These are phyloP conservation scores for Amblyopsis rosae DNA, from an alignment of 2,113 vertebrate genomes.

Conservation along the genomic window DNA sequence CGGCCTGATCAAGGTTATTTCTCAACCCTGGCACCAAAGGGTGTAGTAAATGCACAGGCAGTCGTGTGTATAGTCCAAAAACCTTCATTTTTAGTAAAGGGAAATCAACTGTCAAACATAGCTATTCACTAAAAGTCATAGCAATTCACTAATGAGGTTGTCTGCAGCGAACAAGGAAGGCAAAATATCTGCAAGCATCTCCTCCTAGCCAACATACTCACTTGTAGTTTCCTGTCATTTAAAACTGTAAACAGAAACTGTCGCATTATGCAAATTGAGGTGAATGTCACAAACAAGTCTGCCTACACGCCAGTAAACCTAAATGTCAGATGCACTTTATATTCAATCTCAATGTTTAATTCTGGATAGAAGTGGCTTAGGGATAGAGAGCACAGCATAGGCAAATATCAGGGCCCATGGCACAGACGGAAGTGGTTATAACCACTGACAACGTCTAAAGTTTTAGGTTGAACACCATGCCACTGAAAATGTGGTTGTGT, in stretches of 20 bases:
- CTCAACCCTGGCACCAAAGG: too few relatives aligned
- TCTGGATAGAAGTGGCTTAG: neutral
- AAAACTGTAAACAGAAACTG: slow-evolving; percentile 12
- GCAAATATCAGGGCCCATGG: neutral
- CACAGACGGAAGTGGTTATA: slow-evolving; percentile 55
- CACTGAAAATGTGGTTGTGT: slow-evolving; percentile 10
- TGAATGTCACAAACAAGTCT: neutral
- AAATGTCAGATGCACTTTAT: too few relatives aligned
- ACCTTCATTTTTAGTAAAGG: too few relatives aligned
- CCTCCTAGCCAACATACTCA: slow-evolving; percentile 12
- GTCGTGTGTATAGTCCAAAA: too few relatives aligned
- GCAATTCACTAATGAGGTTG: too few relatives aligned
- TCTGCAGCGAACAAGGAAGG: neutral
- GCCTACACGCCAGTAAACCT: too few relatives aligned
- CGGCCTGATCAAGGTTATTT: too few relatives aligned
- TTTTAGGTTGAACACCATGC: slow-evolving; percentile 10
- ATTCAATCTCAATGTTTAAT: too few relatives aligned
- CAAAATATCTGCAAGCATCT: slow-evolving; percentile 26
- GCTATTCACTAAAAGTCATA: too few relatives aligned
- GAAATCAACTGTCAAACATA: too few relatives aligned
- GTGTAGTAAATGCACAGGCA: too few relatives aligned
- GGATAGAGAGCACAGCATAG: neutral
- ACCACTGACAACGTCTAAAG: slow-evolving; percentile 20
- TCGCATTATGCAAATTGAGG: neutral
- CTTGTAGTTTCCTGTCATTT: slow-evolving; percentile 51